Evolutionary conservation across 1,140 invertebrate genomes (phyloP), one percentile per base, ranked within the genome.

Genomic region (Adoxophyes honmai): DNA sequence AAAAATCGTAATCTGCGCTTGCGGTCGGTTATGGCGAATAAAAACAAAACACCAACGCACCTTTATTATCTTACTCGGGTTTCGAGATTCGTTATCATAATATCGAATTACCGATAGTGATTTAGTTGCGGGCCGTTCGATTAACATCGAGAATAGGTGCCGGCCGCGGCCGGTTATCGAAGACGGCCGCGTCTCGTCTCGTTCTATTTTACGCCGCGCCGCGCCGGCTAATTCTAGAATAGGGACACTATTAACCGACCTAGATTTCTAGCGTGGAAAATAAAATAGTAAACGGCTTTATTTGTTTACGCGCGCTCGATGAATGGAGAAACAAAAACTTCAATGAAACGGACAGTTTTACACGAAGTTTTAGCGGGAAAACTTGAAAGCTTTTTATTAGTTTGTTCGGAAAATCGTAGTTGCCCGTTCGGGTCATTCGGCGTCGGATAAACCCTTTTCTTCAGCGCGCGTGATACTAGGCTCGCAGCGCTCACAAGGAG

Each of bases 381-480:
- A 84, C 69, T 73, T 66, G 66, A 59, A 60, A 62, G 44, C 57
- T 68, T 64, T 57, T 48, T 21, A 11, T 15, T 15, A 48, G 21
- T 69, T 52, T 55, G 64, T 64, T 73, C 74, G 81, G 81, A 85
- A 83, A 83, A 83, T 85, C 75, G 76, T 82, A 78, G 77, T 70
- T 81, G 73, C 73, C 39, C 15, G 71, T 64, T 65, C 67, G 68
- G 67, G 75, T 74, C 70, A 74, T 65, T 76, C 70, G 70, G 79
- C 83, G 79, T 86, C 86, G 86, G 86, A 88, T 88, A 88, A 88
- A 88, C 86, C 83, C 86, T 88, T 86, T 88, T 88, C 86, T 86
- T 86, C 83, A 86, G 86, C 86, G 86, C 86, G 86, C 86, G 78
- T 79, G 86, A 82, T 86, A 88, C 86, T 84, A 88, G 86, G 83